These are phyloP conservation scores for Hiodon tergisus DNA, from an alignment of 2,113 vertebrate genomes.

Conservation along the genomic window DNA sequence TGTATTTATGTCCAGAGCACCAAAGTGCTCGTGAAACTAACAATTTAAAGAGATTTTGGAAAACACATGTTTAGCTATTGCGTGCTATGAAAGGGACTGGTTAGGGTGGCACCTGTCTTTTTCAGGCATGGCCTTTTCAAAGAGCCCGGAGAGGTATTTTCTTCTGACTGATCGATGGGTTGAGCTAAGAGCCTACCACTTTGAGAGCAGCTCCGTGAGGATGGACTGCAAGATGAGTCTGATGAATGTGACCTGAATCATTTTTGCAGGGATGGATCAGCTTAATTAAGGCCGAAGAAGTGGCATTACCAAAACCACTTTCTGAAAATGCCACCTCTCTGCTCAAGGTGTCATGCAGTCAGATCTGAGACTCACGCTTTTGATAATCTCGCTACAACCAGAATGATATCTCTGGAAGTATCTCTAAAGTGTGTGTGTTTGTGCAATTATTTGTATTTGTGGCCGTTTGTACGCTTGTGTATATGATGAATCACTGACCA, in stretches of 20 bases:
- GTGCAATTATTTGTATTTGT: background rate
- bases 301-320: background rate
- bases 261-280: background rate
- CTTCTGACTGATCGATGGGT: conserved; percentile 2
- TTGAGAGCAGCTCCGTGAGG: background rate
- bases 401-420: background rate
- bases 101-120: background rate
- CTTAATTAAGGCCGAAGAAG: background rate
- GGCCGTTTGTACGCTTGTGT: background rate
- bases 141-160: background rate
- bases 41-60: background rate
- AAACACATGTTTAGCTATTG: background rate
- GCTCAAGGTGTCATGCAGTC: background rate
- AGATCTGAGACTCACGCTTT: background rate
- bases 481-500: background rate
- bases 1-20: no score
- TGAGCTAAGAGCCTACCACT: conserved; percentile 12
- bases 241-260: background rate
- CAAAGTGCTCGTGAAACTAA: no score
- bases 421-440: background rate
- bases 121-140: background rate
- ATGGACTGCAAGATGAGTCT: background rate
- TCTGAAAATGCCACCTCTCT: background rate
- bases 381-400: background rate
- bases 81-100: background rate